Percentiles rank a stretch among this genome's conserved stretches.
Evolutionary conservation across 2,888 invertebrate genomes (phyloP).

Genomic region (Pemphredon lugubris): DNA sequence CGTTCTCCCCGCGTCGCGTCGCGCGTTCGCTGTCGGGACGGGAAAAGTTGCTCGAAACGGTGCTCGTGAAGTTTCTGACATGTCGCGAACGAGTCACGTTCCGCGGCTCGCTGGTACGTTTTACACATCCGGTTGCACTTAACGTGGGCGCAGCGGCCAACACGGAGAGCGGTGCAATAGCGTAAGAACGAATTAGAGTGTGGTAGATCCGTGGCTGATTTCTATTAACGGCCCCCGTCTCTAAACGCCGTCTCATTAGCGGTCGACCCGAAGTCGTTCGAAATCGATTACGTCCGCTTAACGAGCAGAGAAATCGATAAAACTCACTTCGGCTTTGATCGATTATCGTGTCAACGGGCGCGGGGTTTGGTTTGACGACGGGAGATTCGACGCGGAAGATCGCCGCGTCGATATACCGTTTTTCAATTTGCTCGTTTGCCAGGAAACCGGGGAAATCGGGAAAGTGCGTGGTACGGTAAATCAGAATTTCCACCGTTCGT

Average conservation of each 20-base stretch:
- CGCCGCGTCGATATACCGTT: no score
- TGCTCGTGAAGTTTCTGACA: conserved; percentile 48
- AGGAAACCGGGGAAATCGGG: no score
- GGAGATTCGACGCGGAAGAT: no score
- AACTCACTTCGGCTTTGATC: conserved; percentile 2
- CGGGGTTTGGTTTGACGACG: no score
- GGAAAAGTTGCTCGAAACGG: conserved; percentile 42
- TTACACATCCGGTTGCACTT: conserved; percentile 62
- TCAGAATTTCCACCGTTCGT: no score
- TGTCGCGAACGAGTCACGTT: conserved; percentile 63
- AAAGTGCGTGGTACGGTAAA: no score
- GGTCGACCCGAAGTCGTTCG: conserved; percentile 4
- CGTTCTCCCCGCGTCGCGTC: no score
- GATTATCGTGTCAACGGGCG: neutral
- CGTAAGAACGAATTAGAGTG: conserved; percentile 54
- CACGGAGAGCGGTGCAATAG: conserved; percentile 41
- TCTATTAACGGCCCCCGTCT: conserved; percentile 44
- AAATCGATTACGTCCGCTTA: conserved; percentile 13
- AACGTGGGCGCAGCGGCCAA: conserved; percentile 59
- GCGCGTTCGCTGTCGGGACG: no score
- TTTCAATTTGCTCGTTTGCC: no score
- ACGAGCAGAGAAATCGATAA: conserved; percentile 4
- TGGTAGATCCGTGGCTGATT: conserved; percentile 36
- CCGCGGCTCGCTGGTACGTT: conserved; percentile 51
- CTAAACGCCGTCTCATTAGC: conserved; percentile 46